phyloP scores from a whole-genome alignment of 2,113 vertebrate genomes.

The Pseudonaja textilis region DNA sequence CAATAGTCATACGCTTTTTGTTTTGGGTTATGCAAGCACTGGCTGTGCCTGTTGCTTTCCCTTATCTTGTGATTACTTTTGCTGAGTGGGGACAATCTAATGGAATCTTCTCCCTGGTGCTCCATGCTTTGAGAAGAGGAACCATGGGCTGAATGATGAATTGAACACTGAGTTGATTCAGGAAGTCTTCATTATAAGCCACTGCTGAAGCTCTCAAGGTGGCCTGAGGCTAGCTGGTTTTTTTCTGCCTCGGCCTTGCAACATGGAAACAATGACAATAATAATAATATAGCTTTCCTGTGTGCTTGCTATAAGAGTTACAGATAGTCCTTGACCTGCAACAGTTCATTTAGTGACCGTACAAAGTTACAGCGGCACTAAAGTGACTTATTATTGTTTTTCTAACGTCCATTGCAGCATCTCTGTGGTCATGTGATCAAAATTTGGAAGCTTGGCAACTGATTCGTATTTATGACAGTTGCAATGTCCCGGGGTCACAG shows the following conservation, averaged over 20 bases:
- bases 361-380: neutral
- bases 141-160: neutral
- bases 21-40: neutral
- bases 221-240: neutral
- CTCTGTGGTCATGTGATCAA: neutral
- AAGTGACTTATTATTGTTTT: neutral
- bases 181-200: neutral
- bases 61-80: neutral
- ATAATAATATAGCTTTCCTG: neutral
- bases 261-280: neutral
- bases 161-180: neutral
- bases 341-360: neutral
- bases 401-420: accelerated
- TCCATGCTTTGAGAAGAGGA: neutral
- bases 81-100: neutral
- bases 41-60: neutral
- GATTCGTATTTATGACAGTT: neutral
- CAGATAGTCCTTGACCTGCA: neutral
- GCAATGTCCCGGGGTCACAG: neutral
- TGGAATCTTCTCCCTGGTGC: neutral
- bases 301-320: neutral
- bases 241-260: neutral
- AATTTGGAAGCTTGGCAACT: neutral
- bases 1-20: neutral
- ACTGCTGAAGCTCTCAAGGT: neutral